Evolutionary conservation across 2,888 invertebrate genomes (phyloP).

Genomic region (Drosophila falleni): DNA sequence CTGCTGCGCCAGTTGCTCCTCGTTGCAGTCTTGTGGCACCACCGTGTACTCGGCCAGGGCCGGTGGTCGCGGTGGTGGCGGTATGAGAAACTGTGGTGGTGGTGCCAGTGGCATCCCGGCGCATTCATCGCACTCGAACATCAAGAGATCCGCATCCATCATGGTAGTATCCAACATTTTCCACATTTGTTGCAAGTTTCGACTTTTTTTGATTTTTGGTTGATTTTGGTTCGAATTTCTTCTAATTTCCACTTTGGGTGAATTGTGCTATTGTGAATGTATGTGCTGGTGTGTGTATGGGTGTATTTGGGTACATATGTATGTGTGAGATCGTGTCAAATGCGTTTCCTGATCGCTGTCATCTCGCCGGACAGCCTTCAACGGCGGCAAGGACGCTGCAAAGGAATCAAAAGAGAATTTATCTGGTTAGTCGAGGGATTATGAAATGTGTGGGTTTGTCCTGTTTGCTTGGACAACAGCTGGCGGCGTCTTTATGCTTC

Average conservation of each 20-base stretch:
- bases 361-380: conserved; percentile 74
- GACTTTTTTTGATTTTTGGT: conserved; percentile 3
- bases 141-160: conserved; percentile 78
- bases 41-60: conserved; percentile 78
- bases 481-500: conserved; percentile 21
- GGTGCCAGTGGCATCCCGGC: conserved; percentile 83
- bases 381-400: conserved; percentile 65
- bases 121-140: conserved; percentile 85
- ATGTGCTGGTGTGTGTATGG: conserved; percentile 23
- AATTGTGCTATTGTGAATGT: conserved; percentile 29
- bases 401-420: conserved; percentile 29
- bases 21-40: conserved; percentile 82
- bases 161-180: conserved; percentile 82
- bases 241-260: neutral
- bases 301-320: conserved; percentile 26
- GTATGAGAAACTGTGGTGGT: conserved; percentile 85
- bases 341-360: conserved; percentile 70
- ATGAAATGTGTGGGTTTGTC: conserved; percentile 19
- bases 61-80: conserved; percentile 85
- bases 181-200: conserved; percentile 81
- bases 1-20: conserved; percentile 82
- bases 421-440: conserved; percentile 40
- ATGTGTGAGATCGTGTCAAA: conserved; percentile 70
- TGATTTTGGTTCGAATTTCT: conserved; percentile 26
- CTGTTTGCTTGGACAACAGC: conserved; percentile 46